Evolutionary conservation across 2,113 vertebrate species (phyloP).

Genomic region (Macaca nemestrina): DNA sequence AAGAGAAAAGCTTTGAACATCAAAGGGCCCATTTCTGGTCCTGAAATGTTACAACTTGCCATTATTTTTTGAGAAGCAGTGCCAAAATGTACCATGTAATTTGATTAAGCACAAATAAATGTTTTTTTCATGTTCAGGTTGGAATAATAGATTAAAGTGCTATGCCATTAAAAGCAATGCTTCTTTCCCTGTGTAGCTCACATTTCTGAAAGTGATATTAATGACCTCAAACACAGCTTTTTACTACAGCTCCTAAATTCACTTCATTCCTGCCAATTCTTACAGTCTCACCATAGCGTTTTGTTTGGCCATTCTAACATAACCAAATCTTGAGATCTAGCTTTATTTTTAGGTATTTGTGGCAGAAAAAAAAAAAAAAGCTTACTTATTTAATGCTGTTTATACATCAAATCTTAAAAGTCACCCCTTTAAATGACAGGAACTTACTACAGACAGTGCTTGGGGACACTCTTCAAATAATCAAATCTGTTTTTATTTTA

Average conservation of each 20-base stretch:
- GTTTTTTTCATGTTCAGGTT: slow-evolving; percentile 11
- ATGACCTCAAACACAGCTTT: not conserved
- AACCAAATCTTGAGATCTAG: not conserved
- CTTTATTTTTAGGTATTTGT: not conserved
- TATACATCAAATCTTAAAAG: slow-evolving; percentile 17
- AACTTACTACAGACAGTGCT: not conserved
- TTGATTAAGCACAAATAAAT: slow-evolving; percentile 17
- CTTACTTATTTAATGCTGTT: slow-evolving; percentile 9
- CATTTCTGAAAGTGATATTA: not conserved
- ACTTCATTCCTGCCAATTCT: not conserved
- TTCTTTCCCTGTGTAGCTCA: slow-evolving; percentile 20
- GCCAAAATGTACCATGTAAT: slow-evolving; percentile 34
- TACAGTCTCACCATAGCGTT: not conserved
- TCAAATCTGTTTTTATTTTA: slow-evolving; percentile 64
- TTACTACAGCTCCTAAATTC: slow-evolving; percentile 38
- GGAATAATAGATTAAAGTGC: slow-evolving; percentile 21
- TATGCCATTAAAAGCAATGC: not conserved
- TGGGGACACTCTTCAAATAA: slow-evolving; percentile 28
- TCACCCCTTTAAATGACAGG: not conserved
- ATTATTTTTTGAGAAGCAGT: slow-evolving; percentile 30
- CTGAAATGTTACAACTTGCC: slow-evolving; percentile 35
- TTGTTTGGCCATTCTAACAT: not conserved
- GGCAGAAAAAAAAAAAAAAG: not conserved
- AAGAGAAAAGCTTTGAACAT: slow-evolving; percentile 61
- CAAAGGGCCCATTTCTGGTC: slow-evolving; percentile 13